A percentile compares a stretch with the other conserved stretches of the same genome.
Conservation (phyloP, 2,888 invertebrate genomes). For the Galerucella calmariensis region DNA sequence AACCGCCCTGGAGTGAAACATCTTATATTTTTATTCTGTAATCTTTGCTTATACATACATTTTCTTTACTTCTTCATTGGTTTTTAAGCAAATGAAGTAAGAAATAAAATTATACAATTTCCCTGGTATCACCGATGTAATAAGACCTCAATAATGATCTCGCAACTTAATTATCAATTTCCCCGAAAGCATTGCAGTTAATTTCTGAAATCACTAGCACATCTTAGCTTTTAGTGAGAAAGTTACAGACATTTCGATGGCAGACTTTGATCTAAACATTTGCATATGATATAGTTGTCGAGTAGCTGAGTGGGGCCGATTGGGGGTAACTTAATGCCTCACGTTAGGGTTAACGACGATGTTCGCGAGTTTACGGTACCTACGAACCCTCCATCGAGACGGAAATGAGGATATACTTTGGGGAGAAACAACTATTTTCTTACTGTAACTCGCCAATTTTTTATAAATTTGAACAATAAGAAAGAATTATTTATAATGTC, state of each 20-base stretch:
- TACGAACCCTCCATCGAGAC: conserved; percentile 33
- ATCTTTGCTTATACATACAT: no score
- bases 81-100: no score
- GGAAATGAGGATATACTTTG: conserved; percentile 11
- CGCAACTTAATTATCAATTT: conserved; percentile 30
- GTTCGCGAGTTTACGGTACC: conserved; percentile 62
- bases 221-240: conserved; percentile 42
- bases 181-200: conserved; percentile 34
- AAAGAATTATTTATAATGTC: not conserved
- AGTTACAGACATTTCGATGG: conserved; percentile 47
- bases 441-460: no score
- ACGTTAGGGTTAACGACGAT: conserved; percentile 45
- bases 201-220: conserved; percentile 44
- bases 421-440: not conserved
- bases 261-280: conserved; percentile 57
- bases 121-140: no score
- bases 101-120: no score
- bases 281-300: conserved; percentile 56
- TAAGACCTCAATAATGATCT: no score
- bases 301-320: conserved; percentile 36
- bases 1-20: no score
- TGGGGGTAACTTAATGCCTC: conserved; percentile 41
- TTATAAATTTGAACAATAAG: no score
- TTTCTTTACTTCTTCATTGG: no score
- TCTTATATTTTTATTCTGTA: no score